A percentile compares a stretch with the other conserved stretches of the same genome.
These are phyloP conservation scores for Cepaea hortensis DNA, from an alignment of 2,888 invertebrate species.

Conservation along the genomic window DNA sequence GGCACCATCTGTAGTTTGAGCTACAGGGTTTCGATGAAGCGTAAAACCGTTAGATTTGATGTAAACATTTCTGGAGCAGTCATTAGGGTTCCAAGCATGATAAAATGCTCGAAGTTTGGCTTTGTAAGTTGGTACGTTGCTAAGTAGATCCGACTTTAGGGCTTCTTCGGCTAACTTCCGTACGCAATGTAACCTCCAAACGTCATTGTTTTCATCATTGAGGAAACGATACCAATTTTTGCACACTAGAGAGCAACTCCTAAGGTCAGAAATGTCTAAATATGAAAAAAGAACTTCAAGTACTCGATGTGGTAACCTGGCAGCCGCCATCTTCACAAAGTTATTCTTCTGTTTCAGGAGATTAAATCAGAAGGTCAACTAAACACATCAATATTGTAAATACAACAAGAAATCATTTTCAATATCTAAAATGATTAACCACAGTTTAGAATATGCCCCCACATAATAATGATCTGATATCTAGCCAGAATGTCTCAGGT, in stretches of 20 bases:
- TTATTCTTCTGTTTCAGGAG: slow-evolving; percentile 13
- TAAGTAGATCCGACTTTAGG: slow-evolving; percentile 91
- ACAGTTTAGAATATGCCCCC: too few species aligned
- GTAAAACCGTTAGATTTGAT: slow-evolving; percentile 98
- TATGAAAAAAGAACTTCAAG: slow-evolving; percentile 84
- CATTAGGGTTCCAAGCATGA: slow-evolving; percentile 97
- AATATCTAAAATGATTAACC: too few species aligned
- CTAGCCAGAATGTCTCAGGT: too few species aligned
- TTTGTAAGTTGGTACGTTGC: slow-evolving; percentile 92
- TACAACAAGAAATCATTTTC: too few species aligned
- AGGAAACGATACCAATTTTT: slow-evolving; percentile 93
- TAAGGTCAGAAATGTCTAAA: slow-evolving; percentile 88
- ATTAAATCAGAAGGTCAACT: background rate
- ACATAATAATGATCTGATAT: too few species aligned
- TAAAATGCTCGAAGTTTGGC: slow-evolving; percentile 91
- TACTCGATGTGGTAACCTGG: slow-evolving; percentile 67
- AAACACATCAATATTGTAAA: too few species aligned
- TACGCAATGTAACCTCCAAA: slow-evolving; percentile 93
- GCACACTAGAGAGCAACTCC: slow-evolving; percentile 93
- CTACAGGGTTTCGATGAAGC: slow-evolving; percentile 97
- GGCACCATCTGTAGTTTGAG: slow-evolving; percentile 97
- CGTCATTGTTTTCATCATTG: slow-evolving; percentile 94
- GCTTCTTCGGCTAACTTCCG: slow-evolving; percentile 90
- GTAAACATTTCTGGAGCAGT: slow-evolving; percentile 97
- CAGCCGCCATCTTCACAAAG: slow-evolving; percentile 64